These are phyloP conservation scores for Carduelis carduelis DNA, from an alignment of 2,797 vertebrate species.

Conservation along the genomic window DNA sequence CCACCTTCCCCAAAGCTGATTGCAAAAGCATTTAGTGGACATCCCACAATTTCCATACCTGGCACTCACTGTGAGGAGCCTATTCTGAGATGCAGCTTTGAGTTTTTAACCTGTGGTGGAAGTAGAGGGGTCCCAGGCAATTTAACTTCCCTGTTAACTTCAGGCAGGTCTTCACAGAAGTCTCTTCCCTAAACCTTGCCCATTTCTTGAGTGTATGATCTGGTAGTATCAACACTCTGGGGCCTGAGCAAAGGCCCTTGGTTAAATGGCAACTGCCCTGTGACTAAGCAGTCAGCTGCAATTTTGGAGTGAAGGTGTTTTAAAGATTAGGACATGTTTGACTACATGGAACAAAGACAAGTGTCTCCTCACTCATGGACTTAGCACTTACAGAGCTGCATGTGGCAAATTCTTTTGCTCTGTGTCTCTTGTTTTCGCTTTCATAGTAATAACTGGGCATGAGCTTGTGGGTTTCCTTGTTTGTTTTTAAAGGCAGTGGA, in stretches of 20 bases:
- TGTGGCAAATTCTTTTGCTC: slow-evolving; percentile 14
- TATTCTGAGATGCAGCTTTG: background rate
- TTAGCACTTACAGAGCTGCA: background rate
- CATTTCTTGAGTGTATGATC: background rate
- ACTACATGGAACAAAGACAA: background rate
- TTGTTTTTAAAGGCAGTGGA: slow-evolving; percentile 32
- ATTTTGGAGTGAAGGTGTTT: background rate
- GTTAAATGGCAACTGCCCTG: background rate
- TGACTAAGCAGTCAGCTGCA: background rate
- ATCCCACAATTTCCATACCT: background rate
- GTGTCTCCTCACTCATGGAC: background rate
- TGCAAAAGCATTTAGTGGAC: too few relatives aligned
- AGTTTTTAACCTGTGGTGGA: background rate
- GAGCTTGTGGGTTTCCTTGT: slow-evolving; percentile 32
- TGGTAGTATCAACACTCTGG: background rate
- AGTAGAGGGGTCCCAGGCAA: background rate
- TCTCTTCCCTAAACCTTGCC: background rate
- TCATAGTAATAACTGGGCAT: background rate
- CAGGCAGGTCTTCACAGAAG: background rate
- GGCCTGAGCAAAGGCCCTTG: background rate
- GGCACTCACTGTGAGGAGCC: background rate
- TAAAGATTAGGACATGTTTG: background rate
- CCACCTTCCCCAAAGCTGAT: background rate
- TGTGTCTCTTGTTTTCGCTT: slow-evolving; percentile 34
- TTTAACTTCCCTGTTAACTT: background rate